Evolutionary conservation across 2,888 invertebrate species (phyloP).

Genomic region (Venusia cambrica): DNA sequence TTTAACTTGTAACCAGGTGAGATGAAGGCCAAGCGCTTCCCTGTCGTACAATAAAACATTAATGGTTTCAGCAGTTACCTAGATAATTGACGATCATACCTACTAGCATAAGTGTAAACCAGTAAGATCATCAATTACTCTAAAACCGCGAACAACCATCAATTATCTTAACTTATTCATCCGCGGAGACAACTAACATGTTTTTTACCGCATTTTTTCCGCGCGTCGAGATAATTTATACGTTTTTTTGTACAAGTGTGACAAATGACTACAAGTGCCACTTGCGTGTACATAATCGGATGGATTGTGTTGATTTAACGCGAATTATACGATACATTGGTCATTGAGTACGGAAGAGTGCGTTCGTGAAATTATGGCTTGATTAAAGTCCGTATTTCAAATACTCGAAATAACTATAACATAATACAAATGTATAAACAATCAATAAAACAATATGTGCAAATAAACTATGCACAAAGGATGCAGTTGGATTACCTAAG

Average conservation of each 20-base stretch:
- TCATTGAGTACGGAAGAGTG: conserved; percentile 30
- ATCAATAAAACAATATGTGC: too few relatives aligned
- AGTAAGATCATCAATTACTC: conserved; percentile 1
- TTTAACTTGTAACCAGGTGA: too few relatives aligned
- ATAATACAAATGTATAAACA: too few relatives aligned
- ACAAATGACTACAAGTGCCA: conserved; percentile 30
- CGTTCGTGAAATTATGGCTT: conserved; percentile 20
- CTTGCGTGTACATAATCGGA: conserved; percentile 29
- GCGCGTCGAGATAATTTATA: conserved; percentile 17
- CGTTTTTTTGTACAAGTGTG: conserved; percentile 26
- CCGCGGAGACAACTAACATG: conserved; percentile 11
- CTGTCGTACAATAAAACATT: too few relatives aligned
- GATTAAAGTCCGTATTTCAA: too few relatives aligned
- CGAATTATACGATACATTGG: conserved; percentile 43
- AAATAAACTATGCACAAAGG: too few relatives aligned
- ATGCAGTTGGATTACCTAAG: too few relatives aligned
- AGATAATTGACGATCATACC: too few relatives aligned
- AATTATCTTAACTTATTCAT: conserved; percentile 15
- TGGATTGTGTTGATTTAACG: conserved; percentile 20
- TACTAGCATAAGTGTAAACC: too few relatives aligned
- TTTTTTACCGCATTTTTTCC: conserved; percentile 20
- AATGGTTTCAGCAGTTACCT: too few relatives aligned
- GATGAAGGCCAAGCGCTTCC: too few relatives aligned
- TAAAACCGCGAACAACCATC: conserved; percentile 3
- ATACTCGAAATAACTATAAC: too few relatives aligned